These are phyloP conservation scores for Casuarius casuarius DNA, from an alignment of 2,113 vertebrate species.

Conservation along the genomic window DNA sequence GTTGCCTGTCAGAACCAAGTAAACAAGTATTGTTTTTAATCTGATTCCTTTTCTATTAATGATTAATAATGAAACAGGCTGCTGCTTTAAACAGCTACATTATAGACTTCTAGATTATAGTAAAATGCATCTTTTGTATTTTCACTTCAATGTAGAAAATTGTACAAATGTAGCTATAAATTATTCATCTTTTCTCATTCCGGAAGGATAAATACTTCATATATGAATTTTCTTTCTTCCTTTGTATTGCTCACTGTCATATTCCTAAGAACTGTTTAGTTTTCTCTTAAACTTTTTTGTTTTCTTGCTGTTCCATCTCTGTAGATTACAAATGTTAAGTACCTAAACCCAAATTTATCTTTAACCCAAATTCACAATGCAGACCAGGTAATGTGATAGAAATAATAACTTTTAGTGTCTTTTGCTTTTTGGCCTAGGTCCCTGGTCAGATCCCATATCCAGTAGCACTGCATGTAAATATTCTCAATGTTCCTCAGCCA, in stretches of 20 bases:
- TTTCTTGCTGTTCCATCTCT: background rate
- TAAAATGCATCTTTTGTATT: slow-evolving; percentile 20
- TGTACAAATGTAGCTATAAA: background rate
- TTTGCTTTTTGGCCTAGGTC: slow-evolving; percentile 71
- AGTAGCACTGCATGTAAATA: slow-evolving; percentile 92
- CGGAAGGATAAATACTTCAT: background rate
- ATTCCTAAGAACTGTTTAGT: background rate
- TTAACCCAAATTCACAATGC: background rate
- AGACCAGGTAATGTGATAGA: background rate
- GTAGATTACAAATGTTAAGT: background rate
- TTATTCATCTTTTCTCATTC: background rate
- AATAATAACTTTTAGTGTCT: slow-evolving; percentile 47
- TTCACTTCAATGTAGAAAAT: slow-evolving; percentile 32
- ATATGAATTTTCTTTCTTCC: background rate
- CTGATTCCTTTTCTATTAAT: slow-evolving; percentile 26
- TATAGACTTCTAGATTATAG: background rate
- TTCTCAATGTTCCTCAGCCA: slow-evolving; percentile 93
- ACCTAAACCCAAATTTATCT: background rate
- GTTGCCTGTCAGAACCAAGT: background rate
- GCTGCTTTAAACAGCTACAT: background rate
- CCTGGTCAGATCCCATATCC: slow-evolving; percentile 87
- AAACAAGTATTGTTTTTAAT: slow-evolving; percentile 42
- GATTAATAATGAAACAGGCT: slow-evolving; percentile 50
- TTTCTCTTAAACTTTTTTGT: background rate
- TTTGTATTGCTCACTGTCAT: background rate